Evolutionary conservation across 2,888 invertebrate genomes (phyloP), one percentile per base, ranked within the genome.

Genomic region (Synergus itoensis): DNA sequence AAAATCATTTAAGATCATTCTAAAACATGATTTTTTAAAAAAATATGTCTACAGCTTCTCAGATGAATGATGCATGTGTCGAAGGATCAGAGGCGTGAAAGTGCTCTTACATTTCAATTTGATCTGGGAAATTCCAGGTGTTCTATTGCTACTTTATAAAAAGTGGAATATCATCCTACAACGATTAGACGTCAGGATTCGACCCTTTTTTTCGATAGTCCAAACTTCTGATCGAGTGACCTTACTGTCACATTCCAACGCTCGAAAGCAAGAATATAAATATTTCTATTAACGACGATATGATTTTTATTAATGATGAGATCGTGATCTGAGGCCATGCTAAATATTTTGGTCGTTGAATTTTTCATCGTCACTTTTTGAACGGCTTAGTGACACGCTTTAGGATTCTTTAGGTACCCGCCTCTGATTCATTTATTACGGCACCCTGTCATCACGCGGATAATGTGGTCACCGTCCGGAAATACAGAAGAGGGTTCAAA

Each of bases 251-350:
- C 76, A 62, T 53, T 76, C 53, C 53, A 16, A 8, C 77, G 48
- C 36, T 57, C 53, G 48, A 53, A 43, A 16, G 12, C 14, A 62
- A 45, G 7, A 53, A 81, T 85, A 83, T 85, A 87, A 87, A 89
- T 86, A 86, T 87, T 88, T 86, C 87, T 86, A 82, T 84, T 87
- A 87, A 88, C 85, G 88, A 87, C 84, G 80, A 83, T 87, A 87
- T 87, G 88, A 90, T 89, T 88, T 89, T 90, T 90, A 90, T 90
- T 90, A 88, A 90, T 88, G 90, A 77, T 57, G 65, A 48, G 28
- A 78, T 48, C 69, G 81, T 65, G 77, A 69, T 80, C 79, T 78
- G 64, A 1, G 60, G 73, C 57, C 79, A 78, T 43, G 77, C 78
- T 80, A 84, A 87, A 87, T 83, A 86, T 85, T 86, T 80, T 82